Evolutionary conservation across 2,113 vertebrate species (phyloP).

Genomic region (Oryzias curvinotus): DNA sequence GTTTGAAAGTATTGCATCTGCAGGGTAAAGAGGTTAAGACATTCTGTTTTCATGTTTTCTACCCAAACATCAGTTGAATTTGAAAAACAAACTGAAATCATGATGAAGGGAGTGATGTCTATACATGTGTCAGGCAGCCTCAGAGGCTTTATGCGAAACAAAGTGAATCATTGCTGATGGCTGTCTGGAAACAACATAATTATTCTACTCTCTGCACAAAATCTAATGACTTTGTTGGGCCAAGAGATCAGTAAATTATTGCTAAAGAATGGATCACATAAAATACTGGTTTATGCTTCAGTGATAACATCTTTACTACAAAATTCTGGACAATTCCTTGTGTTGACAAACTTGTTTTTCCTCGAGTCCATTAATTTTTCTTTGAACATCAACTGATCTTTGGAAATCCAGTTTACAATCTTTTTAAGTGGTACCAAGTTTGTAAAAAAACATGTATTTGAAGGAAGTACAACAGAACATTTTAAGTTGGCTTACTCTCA

Average conservation of each 20-base stretch:
- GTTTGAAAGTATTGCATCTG: neutral
- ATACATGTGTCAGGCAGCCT: conserved; percentile 13
- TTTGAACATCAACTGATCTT: no score
- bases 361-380: no score
- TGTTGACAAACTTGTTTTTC: no score
- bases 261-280: conserved; percentile 2
- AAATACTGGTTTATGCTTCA: neutral
- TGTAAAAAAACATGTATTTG: neutral
- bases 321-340: no score
- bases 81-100: conserved; percentile 25
- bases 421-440: no score
- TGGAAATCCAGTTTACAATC: no score
- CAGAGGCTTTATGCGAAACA: neutral
- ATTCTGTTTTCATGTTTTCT: neutral
- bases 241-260: conserved; percentile 12
- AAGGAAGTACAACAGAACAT: neutral
- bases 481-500: no score
- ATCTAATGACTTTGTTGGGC: conserved; percentile 8
- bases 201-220: neutral
- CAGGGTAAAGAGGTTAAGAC: neutral
- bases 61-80: conserved; percentile 7
- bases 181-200: conserved; percentile 1
- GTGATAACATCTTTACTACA: neutral
- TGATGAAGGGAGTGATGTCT: conserved; percentile 13
- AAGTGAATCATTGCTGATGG: conserved; percentile 3